Evolutionary conservation across 2,888 invertebrate species (phyloP).

Genomic region (Cosmopolites sordidus): DNA sequence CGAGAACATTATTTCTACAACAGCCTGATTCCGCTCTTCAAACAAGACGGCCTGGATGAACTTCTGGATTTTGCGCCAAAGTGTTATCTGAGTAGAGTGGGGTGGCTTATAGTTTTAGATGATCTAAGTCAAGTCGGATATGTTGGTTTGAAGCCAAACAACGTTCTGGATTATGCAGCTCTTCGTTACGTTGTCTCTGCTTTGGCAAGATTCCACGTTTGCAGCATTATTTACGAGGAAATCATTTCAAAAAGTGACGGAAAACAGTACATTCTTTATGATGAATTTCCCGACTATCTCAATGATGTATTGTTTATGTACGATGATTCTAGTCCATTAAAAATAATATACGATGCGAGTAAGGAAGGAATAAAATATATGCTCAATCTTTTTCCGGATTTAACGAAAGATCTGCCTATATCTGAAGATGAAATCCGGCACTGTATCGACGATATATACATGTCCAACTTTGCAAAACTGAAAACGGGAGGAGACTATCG

Average conservation of each 20-base stretch:
- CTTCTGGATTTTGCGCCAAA: slow-evolving; percentile 37
- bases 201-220: slow-evolving; percentile 39
- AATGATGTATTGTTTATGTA: background rate
- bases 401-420: slow-evolving; percentile 12
- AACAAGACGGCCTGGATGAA: slow-evolving; percentile 30
- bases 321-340: background rate
- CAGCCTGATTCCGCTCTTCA: slow-evolving; percentile 42
- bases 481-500: slow-evolving; percentile 42
- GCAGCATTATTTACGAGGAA: slow-evolving; percentile 40
- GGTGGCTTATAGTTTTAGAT: slow-evolving; percentile 44
- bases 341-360: background rate
- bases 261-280: slow-evolving; percentile 1
- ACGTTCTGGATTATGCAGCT: slow-evolving; percentile 28
- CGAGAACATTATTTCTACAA: slow-evolving; percentile 45
- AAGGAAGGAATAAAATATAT: slow-evolving; percentile 7
- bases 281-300: background rate
- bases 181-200: slow-evolving; percentile 30
- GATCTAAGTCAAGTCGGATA: slow-evolving; percentile 36
- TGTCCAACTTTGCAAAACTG: slow-evolving; percentile 28
- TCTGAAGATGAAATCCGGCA: slow-evolving; percentile 18
- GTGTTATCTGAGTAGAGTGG: slow-evolving; percentile 41
- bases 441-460: slow-evolving; percentile 31
- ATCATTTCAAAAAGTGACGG: slow-evolving; percentile 27
- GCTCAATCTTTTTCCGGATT: slow-evolving; percentile 23
- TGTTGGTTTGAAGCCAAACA: slow-evolving; percentile 15